Evolutionary conservation across 92 coral and sea anemone species (phyloP), one percentile per base, ranked within the genome.

Genomic region (Porites divaricata): DNA sequence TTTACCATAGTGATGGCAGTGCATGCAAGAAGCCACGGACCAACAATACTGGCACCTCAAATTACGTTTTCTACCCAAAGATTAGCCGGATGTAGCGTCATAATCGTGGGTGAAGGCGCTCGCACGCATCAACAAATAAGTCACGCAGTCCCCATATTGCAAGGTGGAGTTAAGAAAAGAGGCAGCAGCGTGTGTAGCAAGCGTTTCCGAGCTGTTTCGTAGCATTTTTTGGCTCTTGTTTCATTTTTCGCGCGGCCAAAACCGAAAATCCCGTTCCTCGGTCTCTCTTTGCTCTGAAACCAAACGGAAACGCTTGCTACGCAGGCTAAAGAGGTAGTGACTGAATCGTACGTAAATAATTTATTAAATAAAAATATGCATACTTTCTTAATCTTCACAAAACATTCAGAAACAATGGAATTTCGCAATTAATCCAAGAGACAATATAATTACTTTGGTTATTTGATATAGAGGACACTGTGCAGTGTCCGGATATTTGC

Each of bases 341-440:
- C n/a, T n/a, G n/a, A 19, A 17, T 19, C 22, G 10, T 54, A 68
- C 68, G 28, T 68, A 67, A 80, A 80, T 80, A 80, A 80, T 80
- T 53, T 84, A 84, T 84, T 73, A 1, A 41, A 72, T 73, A 54
- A 51, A 51, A 75, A 63, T 56, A 19, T 75, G 41, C 67, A 80
- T 67, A 48, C 28, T 79, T 79, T 25, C 62, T 63, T 51, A 49
- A 19, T 51, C 9, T 64, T 23, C 15, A 8, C 67, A 53, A 52
- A 67, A 67, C 26, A 79, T 68, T 51, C 66, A 28, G 35, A 57
- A 69, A 80, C 85, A 80, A 68, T 67, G 6, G 67, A 35, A 19
- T 80, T 68, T 79, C 53, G 66, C 6, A 79, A 68, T 66, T 67
- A 67, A 63, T 78, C 64, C 63, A 16, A 52, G 56, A 52, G 75